Base-by-base conservation (phyloP, 2,113 vertebrate genomes). In the Lycocorax pyrrhopterus region DNA sequence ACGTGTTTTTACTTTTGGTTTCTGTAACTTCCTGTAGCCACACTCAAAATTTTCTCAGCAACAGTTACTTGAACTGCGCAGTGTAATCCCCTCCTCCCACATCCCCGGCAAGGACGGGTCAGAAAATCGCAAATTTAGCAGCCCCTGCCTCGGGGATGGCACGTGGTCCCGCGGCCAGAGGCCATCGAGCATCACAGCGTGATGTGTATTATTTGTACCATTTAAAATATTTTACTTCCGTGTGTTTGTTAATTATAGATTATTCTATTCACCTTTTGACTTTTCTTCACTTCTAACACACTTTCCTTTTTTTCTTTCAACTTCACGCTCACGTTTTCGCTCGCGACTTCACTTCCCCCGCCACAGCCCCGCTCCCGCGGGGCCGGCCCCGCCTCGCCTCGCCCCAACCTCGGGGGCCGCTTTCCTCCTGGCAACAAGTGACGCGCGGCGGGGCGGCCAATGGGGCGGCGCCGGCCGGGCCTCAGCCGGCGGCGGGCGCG, bases 161-260 rank as follows among this genome's bases (percentile, higher is more conserved):
- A n/a, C 3, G 1, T 0, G 20, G 81, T 27, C 32, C 9, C 1
- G 9, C 10, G 1, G 29, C 30, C 20, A 4, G 20, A 4, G 20
- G 7, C 23, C 9, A 6, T 1, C 12, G 29, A 22, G 39, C 5
- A 17, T 17, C 39, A 3, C 46, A 16, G 18, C 33, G 12, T 6
- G 5, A 23, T 0, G 1, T 7, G 2, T 7, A 4, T 23, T 16
- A 6, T n/a, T 63, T 15, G 7, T 51, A 7, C 12, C 4, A 1
- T 4, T 46, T 26, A 1, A 22, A 33, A 23, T 16, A 13, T 49
- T 91, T 78, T 27, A 51, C 6, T 39, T 47, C 20, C 5, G 15
- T 0, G 12, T 3, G 22, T 10, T 55, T 35, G 22, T 37, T 37
- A 35, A 9, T 12, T 83, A 67, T 30, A 4, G 22, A 11, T 37